Evolutionary conservation across 2,797 vertebrate genomes (phyloP), one percentile per base, ranked within the genome.

Genomic region (Clarias platycephalus): DNA sequence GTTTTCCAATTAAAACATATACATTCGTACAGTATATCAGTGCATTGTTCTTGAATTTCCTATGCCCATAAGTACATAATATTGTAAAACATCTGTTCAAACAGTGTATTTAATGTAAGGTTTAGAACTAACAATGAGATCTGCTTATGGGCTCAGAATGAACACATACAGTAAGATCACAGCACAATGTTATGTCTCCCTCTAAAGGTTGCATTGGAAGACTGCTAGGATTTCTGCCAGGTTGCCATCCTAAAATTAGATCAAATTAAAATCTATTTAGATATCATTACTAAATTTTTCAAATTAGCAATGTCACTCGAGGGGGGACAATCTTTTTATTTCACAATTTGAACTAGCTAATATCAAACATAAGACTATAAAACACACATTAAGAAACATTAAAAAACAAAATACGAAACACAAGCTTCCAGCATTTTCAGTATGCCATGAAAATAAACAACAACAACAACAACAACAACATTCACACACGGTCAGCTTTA

Each of bases 181-280:
- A 58, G 5, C 26, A 63, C 40, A 53, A 63, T 75, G 10, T 40
- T 64, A 34, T 63, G 75, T n/a, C 57, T 5, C 84, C 84, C 64
- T 18, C 74, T 86, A 82, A 44, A 72, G 80, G 66, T 40, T 9
- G 34, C 22, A 22, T 5, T 22, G 37, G 37, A 63, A 24, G 13
- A 20, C 60, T 49, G 28, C 20, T 13, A 34, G 4, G 6, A 15
- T n/a, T 79, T 76, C 26, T 49, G 0, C 0, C 16, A 20, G 13
- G 0, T 66, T 5, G 26, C 18, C 72, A 55, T 31, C 28, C n/a
- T 4, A 20, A 31, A 0, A 4, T 58, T 76, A 58, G 9, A 34
- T 58, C 0, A 22, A 22, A 58, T 24, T 37, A 60, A 77, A 76
- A 34, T 12, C 13, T 18, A 77, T 12, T 24, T 18, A 77, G 5